Evolutionary conservation across 2,797 vertebrate genomes (phyloP), one percentile per base, ranked within the genome.

Genomic region (Molossus molossus): DNA sequence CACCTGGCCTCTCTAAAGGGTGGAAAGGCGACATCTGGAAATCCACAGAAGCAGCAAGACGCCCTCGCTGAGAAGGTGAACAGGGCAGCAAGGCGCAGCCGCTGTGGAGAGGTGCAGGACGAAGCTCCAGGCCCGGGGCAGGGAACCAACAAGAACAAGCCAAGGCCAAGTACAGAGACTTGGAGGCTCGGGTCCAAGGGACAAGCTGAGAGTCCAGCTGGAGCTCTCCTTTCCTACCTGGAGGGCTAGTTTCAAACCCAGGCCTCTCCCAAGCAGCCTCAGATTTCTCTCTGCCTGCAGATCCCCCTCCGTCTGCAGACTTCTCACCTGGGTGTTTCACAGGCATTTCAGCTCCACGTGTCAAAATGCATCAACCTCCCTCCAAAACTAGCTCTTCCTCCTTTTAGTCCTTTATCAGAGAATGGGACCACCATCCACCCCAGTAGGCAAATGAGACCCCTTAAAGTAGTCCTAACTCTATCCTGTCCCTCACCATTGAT

Each of bases 51-150:
- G 40, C 5, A 1, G 12, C 9, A 48, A n/a, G 13, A 1, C 37
- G n/a, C 45, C 58, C 1, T 55, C 45, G 25, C 12, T 50, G 64
- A 90, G 45, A 33, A 64, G 0, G 3, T 12, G 33, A 69, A n/a
- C 7, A 48, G 72, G 70, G 21, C 9, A 45, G 15, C 20, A 20
- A 89, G 65, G 58, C n/a, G 37, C 23, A n/a, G 33, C 58, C 33
- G 57, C 25, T 0, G 0, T 9, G 57, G 23, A 60, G 17, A 48
- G 0, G 0, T 27, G 2, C 60, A 13, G 13, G 23, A 73, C 58
- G 57, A 48, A 13, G 20, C 76, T 48, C 23, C 3, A 89, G 20
- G 55, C 23, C 3, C 6, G 0, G 57, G 48, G 20, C 29, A 27
- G 27, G 18, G 15, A 20, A 69, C 62, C 82, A 82, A 9, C 12